Percentiles rank a stretch among this genome's conserved stretches.
phyloP scores from a whole-genome alignment of 2,797 vertebrate species.

The Lacerta bilineata region DNA sequence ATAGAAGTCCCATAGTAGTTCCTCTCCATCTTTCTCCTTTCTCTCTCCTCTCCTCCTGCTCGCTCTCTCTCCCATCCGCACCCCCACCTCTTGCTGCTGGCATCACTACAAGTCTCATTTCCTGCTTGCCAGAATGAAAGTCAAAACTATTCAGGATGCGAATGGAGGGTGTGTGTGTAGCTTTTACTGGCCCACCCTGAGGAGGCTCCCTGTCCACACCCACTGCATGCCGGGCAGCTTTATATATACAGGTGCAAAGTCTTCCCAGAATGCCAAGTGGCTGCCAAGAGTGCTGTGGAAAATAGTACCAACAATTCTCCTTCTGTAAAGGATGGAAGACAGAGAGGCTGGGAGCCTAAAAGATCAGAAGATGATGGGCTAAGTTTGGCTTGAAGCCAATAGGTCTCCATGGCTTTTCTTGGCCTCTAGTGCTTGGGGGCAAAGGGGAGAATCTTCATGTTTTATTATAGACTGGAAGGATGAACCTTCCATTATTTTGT shows the following conservation, averaged over 20 bases:
- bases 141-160: conserved; percentile 36
- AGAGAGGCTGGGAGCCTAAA: conserved; percentile 2
- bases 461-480: not conserved
- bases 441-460: not conserved
- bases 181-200: conserved; percentile 1
- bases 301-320: conserved; percentile 25
- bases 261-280: conserved; percentile 28
- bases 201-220: not conserved
- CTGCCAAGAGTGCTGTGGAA: conserved; percentile 28
- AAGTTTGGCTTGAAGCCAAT: not conserved
- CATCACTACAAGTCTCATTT: not conserved
- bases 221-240: conserved; percentile 10
- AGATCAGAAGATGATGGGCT: not conserved
- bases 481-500: not conserved
- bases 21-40: conserved; percentile 50
- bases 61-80: not conserved
- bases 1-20: conserved; percentile 31
- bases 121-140: conserved; percentile 37
- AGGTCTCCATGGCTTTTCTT: not conserved
- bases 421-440: not conserved
- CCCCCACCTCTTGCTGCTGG: conserved; percentile 24
- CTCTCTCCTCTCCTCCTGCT: not conserved
- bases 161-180: conserved; percentile 21
- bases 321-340: conserved; percentile 12
- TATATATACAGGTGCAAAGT: conserved; percentile 58